Evolutionary conservation across 1,140 invertebrate genomes (phyloP).

Genomic region (Cotesia chilonis): DNA sequence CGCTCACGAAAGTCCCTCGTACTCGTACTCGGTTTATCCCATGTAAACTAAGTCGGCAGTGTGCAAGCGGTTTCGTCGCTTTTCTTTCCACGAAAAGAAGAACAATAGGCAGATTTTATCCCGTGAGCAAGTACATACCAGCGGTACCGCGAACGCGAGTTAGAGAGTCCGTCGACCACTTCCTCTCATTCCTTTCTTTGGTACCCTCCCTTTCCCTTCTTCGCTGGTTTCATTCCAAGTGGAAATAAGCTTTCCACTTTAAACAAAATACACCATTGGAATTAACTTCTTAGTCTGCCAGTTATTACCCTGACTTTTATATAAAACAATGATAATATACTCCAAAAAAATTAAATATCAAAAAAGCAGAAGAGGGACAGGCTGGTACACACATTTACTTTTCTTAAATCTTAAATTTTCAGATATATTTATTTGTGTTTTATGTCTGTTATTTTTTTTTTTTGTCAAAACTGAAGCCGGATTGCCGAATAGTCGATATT

Average conservation of each 20-base stretch:
- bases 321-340: not conserved
- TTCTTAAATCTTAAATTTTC: too few species aligned
- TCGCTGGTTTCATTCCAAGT: slow-evolving; percentile 20
- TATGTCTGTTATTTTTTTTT: too few species aligned
- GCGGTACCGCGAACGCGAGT: slow-evolving; percentile 30
- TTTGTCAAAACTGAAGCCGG: too few species aligned
- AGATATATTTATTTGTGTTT: too few species aligned
- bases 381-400: too few species aligned
- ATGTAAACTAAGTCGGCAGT: slow-evolving; percentile 48
- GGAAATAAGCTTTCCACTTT: slow-evolving; percentile 44
- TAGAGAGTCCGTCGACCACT: slow-evolving; percentile 9
- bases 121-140: slow-evolving; percentile 27
- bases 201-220: slow-evolving; percentile 15
- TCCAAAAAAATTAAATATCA: not conserved
- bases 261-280: slow-evolving; percentile 58
- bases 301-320: not conserved
- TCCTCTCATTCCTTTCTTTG: not conserved
- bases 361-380: too few species aligned
- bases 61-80: slow-evolving; percentile 44
- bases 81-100: slow-evolving; percentile 53
- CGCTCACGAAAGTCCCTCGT: slow-evolving; percentile 46
- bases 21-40: slow-evolving; percentile 35
- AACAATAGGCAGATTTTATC: slow-evolving; percentile 57
- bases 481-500: too few species aligned
- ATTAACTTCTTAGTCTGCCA: slow-evolving; percentile 32